phyloP scores from a whole-genome alignment of 2,113 vertebrate genomes.

The Oreochromis aureus region DNA sequence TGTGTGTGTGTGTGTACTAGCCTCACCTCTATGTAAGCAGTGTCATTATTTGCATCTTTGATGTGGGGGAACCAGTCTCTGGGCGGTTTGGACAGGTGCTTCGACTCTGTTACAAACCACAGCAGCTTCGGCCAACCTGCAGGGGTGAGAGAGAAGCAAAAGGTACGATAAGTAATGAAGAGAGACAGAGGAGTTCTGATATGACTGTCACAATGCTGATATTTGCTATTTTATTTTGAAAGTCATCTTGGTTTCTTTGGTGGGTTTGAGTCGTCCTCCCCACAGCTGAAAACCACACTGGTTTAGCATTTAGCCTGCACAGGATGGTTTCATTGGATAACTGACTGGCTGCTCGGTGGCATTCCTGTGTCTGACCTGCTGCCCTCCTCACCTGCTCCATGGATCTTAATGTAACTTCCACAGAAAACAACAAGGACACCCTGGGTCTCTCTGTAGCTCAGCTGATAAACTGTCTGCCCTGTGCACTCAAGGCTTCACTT shows the following conservation, averaged over 20 bases:
- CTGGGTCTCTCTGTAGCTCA: not conserved
- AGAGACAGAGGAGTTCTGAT: not conserved
- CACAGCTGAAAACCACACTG: not conserved
- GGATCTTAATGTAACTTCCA: not conserved
- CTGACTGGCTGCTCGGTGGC: fast-evolving
- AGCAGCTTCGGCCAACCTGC: conserved; percentile 95
- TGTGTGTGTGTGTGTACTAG: not conserved
- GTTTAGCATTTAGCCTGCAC: not conserved
- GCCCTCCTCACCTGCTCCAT: not conserved
- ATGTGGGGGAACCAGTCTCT: conserved; percentile 99
- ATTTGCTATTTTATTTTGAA: not conserved
- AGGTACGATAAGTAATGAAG: not conserved
- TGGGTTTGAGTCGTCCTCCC: not conserved
- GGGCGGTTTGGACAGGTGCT: conserved; percentile 94
- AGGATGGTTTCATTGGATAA: not conserved
- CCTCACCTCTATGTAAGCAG: conserved; percentile 93
- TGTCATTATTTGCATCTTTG: conserved; percentile 97
- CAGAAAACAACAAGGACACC: not conserved
- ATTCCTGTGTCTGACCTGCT: not conserved
- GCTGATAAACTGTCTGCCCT: not conserved
- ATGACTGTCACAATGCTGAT: not conserved
- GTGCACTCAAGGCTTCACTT: not conserved
- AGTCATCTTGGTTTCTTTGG: not conserved
- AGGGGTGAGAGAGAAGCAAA: not conserved
- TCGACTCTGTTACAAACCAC: conserved; percentile 98